phyloP scores from a whole-genome alignment of 2,797 vertebrate species.

The Pampus argenteus region DNA sequence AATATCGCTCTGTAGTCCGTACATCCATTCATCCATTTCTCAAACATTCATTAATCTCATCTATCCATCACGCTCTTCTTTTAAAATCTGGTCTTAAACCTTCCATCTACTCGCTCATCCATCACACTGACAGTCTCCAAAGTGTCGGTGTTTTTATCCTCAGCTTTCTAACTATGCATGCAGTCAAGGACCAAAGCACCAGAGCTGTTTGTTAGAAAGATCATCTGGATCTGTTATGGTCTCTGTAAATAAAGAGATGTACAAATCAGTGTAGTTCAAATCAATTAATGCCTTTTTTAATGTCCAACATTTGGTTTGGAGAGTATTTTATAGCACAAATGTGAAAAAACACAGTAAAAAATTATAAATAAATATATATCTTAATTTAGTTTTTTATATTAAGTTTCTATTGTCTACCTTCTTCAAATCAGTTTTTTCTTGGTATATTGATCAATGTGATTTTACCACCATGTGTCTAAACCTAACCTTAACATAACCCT shows the following conservation, averaged over 20 bases:
- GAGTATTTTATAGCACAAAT: background rate
- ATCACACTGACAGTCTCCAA: conserved; percentile 34
- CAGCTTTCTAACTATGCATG: conserved; percentile 43
- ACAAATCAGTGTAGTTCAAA: background rate
- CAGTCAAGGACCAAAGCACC: conserved; percentile 26
- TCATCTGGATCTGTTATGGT: background rate
- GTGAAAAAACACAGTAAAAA: no score
- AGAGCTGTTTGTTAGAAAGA: conserved; percentile 34
- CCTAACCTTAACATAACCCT: no score
- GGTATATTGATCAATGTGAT: no score
- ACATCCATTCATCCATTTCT: background rate
- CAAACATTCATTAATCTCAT: conserved; percentile 10
- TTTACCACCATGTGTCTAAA: no score
- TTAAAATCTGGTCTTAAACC: conserved; percentile 20
- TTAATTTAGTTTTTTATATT: no score
- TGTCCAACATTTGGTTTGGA: background rate
- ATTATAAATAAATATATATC: no score
- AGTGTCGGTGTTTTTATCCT: conserved; percentile 40
- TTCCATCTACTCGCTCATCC: conserved; percentile 39
- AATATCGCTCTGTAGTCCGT: conserved; percentile 5
- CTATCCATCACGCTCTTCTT: background rate
- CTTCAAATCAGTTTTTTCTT: no score
- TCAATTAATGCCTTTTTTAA: background rate
- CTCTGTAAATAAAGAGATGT: background rate
- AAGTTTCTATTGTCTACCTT: no score